Evolutionary conservation across 2,888 invertebrate genomes (phyloP), one percentile per base, ranked within the genome.

Genomic region (Elmis aenea): DNA sequence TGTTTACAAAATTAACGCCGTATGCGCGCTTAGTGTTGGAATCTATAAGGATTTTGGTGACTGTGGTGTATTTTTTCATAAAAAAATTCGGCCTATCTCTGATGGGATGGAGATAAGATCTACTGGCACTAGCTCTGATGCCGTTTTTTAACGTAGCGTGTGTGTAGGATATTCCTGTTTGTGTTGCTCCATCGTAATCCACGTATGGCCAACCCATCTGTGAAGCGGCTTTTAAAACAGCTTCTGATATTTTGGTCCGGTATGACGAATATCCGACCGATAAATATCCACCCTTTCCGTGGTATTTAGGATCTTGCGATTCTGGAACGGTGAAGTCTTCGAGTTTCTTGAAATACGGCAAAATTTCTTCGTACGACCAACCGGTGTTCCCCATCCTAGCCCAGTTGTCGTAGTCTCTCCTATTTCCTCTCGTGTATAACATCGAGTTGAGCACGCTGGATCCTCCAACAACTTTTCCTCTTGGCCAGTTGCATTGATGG

Each of bases 351-450:
- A 88, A 91, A 58, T 90, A 91, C 0, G 83, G 83, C 10, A 92
- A 64, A 0, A 90, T 75, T 38, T 87, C 85, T 31, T 85, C 76
- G 63, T 76, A 90, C 1, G 84, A 79, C 64, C 68, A 67, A 28
- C 70, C 66, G 0, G 77, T 72, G 63, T 91, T 91, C 0, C 93
- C 93, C 20, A 83, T 68, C 0, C 75, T 71, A 13, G 84, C 86
- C 94, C 94, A 95, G 31, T 82, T 75, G 63, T 93, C 87, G 61
- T 79, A 95, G 63, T 94, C 93, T 1, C 83, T 72, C 27, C 78
- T 75, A 64, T 92, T 92, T 1, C 94, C 94, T 39, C 94, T 73
- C 24, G 92, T 83, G 65, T 94, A 93, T 1, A 92, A 76, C 92
- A 93, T 92, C 20, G 88, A 88, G 60, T 92, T 92, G 1, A 92